phyloP scores from a whole-genome alignment of 2,113 vertebrate genomes.

The Strix uralensis region DNA sequence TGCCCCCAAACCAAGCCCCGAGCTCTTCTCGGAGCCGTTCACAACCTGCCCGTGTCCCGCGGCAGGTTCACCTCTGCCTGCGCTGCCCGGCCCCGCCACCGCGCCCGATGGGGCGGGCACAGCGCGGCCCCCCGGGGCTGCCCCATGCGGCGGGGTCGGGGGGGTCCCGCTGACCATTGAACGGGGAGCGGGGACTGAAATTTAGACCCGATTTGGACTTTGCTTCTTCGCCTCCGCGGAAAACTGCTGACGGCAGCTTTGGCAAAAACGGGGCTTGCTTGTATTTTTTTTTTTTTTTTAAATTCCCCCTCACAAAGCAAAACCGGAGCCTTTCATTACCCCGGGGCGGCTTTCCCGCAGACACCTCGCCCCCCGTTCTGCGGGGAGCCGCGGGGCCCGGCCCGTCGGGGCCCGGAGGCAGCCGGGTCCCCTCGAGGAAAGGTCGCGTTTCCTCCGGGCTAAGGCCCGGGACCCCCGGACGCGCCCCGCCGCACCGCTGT shows the following conservation, averaged over 20 bases:
- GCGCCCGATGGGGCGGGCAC: not conserved
- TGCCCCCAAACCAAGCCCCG: not conserved
- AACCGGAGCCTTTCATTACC: not conserved
- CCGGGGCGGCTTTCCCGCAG: not conserved
- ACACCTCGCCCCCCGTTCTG: not conserved
- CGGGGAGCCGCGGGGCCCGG: not conserved
- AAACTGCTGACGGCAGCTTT: conserved; percentile 51
- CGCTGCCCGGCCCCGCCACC: not conserved
- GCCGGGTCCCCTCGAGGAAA: not conserved
- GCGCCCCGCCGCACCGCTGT: not conserved
- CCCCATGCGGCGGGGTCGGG: not conserved
- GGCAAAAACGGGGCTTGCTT: not conserved
- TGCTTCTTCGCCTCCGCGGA: not conserved
- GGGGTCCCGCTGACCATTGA: not conserved
- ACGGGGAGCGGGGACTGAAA: not conserved
- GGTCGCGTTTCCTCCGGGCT: not conserved
- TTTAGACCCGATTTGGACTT: conserved; percentile 52
- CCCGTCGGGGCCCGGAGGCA: not conserved
- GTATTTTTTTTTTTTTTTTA: not conserved
- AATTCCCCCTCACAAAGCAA: not conserved
- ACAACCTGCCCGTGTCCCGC: not conserved
- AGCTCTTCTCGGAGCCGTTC: not conserved
- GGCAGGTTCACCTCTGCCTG: conserved; percentile 38
- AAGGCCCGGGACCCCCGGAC: not conserved
- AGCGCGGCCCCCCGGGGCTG: not conserved